These are phyloP conservation scores for Centropus bengalensis DNA, from an alignment of 2,113 vertebrate genomes.

Conservation along the genomic window DNA sequence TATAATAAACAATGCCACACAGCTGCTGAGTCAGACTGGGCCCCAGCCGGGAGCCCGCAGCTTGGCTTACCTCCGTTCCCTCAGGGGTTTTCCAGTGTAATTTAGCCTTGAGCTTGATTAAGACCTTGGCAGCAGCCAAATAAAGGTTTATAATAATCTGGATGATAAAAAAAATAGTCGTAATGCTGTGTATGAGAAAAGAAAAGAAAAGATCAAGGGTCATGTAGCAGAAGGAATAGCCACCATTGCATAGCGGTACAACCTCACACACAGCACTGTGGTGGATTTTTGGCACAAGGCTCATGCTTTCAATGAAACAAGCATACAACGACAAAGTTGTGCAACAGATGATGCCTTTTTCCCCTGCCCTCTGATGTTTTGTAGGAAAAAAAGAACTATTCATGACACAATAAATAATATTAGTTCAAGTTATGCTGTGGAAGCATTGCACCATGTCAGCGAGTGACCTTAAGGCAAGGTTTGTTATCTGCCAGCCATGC, in stretches of 20 bases:
- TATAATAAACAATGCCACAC: neutral
- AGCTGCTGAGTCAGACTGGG: conserved; percentile 22
- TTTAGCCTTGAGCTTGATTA: conserved; percentile 20
- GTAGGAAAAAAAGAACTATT: neutral
- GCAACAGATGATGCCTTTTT: neutral
- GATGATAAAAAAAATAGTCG: neutral
- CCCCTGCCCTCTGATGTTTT: neutral
- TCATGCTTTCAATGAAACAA: neutral
- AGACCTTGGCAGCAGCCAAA: neutral
- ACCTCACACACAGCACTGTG: rapidly evolving
- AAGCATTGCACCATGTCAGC: neutral
- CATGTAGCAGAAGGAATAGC: neutral
- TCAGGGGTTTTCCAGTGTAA: neutral
- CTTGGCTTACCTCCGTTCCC: neutral
- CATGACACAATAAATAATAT: neutral
- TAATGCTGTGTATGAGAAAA: neutral
- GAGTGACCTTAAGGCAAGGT: neutral
- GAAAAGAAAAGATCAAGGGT: neutral
- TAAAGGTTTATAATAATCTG: conserved; percentile 7
- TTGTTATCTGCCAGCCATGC: rapidly evolving
- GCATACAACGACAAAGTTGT: neutral
- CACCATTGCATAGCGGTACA: rapidly evolving
- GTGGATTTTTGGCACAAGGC: neutral
- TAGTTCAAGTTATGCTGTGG: neutral
- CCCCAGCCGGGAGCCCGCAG: neutral